Evolutionary conservation across 2,888 invertebrate species (phyloP).

Genomic region (Tenthredo distinguenda): DNA sequence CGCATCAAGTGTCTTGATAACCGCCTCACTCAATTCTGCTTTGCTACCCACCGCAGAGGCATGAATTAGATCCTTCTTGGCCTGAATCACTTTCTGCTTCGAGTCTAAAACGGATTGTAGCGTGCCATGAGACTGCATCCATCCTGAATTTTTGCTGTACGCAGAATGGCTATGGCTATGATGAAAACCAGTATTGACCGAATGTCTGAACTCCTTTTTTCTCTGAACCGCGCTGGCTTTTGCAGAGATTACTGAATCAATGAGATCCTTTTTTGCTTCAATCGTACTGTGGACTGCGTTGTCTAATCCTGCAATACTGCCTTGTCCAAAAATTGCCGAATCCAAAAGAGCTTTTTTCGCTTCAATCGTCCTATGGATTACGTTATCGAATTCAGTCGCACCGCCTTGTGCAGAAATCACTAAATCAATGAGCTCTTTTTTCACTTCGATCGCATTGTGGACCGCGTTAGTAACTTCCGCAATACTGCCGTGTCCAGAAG

Average conservation of each 20-base stretch:
- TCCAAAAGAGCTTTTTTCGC: constrained; percentile 18
- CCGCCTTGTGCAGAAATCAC: neutral
- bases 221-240: neutral
- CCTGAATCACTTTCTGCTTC: constrained; percentile 26
- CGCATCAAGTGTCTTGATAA: constrained; percentile 23
- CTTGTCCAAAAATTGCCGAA: neutral
- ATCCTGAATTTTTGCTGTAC: neutral
- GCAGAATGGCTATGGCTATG: neutral
- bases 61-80: constrained; percentile 17
- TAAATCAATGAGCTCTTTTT: neutral
- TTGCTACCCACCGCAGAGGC: constrained; percentile 1
- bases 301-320: neutral
- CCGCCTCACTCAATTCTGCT: constrained; percentile 6
- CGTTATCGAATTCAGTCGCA: neutral
- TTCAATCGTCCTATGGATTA: constrained; percentile 7
- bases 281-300: neutral
- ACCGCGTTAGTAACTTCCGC: neutral
- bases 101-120: constrained; percentile 14
- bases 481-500: neutral
- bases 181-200: neutral
- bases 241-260: constrained; percentile 18
- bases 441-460: neutral
- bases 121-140: neutral
- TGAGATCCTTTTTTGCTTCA: constrained; percentile 5
- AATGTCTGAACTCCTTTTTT: neutral